These are phyloP conservation scores for Drosophila serrata DNA, from an alignment of 1,140 invertebrate species.

Conservation along the genomic window DNA sequence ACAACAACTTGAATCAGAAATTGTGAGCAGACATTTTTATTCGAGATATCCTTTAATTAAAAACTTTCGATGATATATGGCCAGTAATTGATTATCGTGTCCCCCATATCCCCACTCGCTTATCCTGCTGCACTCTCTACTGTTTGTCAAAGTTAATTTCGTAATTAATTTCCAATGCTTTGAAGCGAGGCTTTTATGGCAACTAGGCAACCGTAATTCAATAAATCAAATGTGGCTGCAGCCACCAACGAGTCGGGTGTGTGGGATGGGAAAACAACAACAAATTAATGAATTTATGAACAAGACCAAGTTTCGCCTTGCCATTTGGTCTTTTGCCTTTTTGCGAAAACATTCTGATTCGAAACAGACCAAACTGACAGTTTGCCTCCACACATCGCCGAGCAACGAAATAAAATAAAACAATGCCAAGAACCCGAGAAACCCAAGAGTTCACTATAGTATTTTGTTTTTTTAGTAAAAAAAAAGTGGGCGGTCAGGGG, in stretches of 20 bases:
- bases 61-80: conserved; percentile 54
- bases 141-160: conserved; percentile 67
- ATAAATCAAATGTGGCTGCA: conserved; percentile 79
- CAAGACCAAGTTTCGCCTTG: conserved; percentile 70
- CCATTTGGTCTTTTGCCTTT: conserved; percentile 54
- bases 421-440: conserved; percentile 12
- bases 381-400: conserved; percentile 44
- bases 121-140: conserved; percentile 6
- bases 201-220: conserved; percentile 73
- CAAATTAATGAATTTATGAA: conserved; percentile 84
- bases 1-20: conserved; percentile 7
- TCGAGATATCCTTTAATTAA: conserved; percentile 48
- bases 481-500: neutral
- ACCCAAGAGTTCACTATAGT: conserved; percentile 13
- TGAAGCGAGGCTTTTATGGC: conserved; percentile 72
- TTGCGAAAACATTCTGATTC: conserved; percentile 49
- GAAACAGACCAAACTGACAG: conserved; percentile 54
- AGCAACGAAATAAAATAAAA: conserved; percentile 29
- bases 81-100: conserved; percentile 29
- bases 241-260: conserved; percentile 32
- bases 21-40: conserved; percentile 17
- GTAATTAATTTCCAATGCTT: conserved; percentile 78
- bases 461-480: conserved; percentile 1
- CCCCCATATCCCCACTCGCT: neutral
- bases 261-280: conserved; percentile 38